Evolutionary conservation across 2,113 vertebrate genomes (phyloP).

Genomic region (Mesoclemmys tuberculata): DNA sequence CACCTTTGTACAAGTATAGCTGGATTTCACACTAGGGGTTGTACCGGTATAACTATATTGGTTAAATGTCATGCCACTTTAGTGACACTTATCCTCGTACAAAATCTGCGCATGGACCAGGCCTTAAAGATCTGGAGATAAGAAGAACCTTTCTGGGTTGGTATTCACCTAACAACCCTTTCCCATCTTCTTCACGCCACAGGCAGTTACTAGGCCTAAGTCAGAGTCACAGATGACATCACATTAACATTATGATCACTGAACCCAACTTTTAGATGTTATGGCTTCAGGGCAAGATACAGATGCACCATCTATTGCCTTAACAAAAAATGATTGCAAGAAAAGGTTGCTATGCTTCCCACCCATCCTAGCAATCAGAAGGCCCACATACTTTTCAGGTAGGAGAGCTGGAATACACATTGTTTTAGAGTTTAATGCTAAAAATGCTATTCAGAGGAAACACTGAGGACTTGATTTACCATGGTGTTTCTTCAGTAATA

Average conservation of each 20-base stretch:
- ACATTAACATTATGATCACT: background rate
- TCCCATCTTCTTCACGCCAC: background rate
- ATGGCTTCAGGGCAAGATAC: slow-evolving; percentile 15
- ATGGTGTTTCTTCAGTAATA: background rate
- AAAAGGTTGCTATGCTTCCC: background rate
- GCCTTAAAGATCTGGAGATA: background rate
- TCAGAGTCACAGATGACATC: background rate
- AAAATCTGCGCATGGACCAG: background rate
- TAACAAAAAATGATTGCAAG: background rate
- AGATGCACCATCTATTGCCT: background rate
- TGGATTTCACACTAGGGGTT: background rate
- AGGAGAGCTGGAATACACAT: background rate
- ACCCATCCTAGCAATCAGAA: background rate
- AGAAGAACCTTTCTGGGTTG: background rate
- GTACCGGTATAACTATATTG: background rate
- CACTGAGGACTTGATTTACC: background rate
- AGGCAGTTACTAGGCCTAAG: background rate
- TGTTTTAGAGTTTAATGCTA: background rate
- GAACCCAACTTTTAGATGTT: background rate
- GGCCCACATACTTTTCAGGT: slow-evolving; percentile 15
- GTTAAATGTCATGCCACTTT: background rate
- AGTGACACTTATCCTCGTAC: background rate
- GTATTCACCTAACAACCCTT: too few relatives aligned
- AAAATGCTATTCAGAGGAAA: background rate
- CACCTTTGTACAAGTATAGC: background rate